Evolutionary conservation across 2,797 vertebrate species (phyloP).

Genomic region (Leptoclinus maculatus): DNA sequence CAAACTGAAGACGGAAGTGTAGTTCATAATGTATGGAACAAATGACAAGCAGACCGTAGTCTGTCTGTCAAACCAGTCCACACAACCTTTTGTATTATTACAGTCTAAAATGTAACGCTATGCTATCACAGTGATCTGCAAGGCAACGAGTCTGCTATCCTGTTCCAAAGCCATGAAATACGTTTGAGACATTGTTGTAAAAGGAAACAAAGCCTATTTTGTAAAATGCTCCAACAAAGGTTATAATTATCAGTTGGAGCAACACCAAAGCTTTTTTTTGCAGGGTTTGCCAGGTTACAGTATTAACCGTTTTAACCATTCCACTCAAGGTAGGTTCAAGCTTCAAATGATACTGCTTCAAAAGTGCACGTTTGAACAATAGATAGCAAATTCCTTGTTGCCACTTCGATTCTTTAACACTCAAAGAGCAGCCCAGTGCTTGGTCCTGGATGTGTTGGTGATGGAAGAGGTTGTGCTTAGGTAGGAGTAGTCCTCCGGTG

Average conservation of each 20-base stretch:
- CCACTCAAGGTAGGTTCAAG: too few relatives aligned
- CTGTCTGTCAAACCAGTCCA: not conserved
- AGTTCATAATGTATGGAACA: not conserved
- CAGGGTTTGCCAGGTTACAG: not conserved
- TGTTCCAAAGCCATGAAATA: not conserved
- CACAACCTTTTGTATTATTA: not conserved
- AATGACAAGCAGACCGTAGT: not conserved
- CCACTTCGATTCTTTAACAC: not conserved
- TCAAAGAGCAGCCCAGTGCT: not conserved
- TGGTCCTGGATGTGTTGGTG: not conserved
- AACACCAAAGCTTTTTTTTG: slow-evolving; percentile 1
- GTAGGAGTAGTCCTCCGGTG: not conserved
- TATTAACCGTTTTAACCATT: not conserved
- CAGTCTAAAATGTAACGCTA: not conserved
- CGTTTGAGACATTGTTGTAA: not conserved
- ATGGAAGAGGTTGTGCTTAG: not conserved
- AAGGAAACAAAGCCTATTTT: slow-evolving; percentile 1
- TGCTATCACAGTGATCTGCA: not conserved
- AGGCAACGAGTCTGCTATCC: not conserved
- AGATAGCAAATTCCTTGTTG: not conserved
- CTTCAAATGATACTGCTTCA: not conserved
- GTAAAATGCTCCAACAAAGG: slow-evolving; percentile 38
- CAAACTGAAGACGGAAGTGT: not conserved
- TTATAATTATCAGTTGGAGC: slow-evolving; percentile 15
- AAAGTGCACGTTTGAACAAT: not conserved